Evolutionary conservation across 2,888 invertebrate species (phyloP), one percentile per base, ranked within the genome.

Genomic region (Platyscelio sp.): DNA sequence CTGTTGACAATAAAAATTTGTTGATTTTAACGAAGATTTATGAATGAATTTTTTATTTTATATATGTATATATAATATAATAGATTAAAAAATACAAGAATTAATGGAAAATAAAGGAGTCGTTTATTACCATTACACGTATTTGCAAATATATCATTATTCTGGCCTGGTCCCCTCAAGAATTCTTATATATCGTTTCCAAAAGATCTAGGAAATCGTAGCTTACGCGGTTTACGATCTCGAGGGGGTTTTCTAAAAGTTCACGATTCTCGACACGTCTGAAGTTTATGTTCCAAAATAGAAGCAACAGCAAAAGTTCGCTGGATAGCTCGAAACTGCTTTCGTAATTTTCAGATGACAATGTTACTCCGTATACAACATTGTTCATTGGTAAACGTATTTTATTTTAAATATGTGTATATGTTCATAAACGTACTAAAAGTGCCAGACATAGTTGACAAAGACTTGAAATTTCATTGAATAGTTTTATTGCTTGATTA

Each of bases 331-430:
- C 61, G 80, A 75, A 79, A 82, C 81, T 82, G 80, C 82, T 80
- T 61, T 77, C 80, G 83, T 86, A 86, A 83, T 86, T 86, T 86
- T 82, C 70, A 58, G 80, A 86, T 86, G 86, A 86, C 86, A 82
- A 83, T 80, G 83, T 86, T 83, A 83, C 80, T 77, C 86, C 72
- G 83, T 83, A 83, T 83, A 83, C 80, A 82, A 86, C 80, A 74
- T 68, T 68, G 79, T 70, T 61, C 63, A 46, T 72, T 71, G 80
- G 77, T 83, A 82, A 82, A 86, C 83, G 83, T 75, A 77, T 86
- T 86, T 85, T 74, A 78, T 82, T 78, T 54, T 22, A 76, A 75
- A 68, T 75, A 75, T 82, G 61, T 61, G 70, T 71, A 72, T 81
- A 81, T 81, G 81, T 85, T 85, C 77, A 85, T 82, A 82, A 83